Conservation (phyloP, 2,113 vertebrate genomes). For the Trichomycterus rosablanca region DNA sequence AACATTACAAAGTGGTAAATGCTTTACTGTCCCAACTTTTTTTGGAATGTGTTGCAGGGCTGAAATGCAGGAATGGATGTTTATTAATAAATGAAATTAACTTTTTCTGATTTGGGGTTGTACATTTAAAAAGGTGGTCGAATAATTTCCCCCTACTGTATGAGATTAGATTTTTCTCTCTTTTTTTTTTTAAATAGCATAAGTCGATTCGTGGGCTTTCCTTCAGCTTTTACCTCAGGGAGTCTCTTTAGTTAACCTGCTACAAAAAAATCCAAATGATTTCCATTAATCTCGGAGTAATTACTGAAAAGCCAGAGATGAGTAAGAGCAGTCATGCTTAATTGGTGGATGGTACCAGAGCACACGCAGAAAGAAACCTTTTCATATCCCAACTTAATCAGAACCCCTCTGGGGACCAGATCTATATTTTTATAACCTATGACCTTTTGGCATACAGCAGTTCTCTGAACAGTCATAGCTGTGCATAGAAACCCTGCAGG, state of each 20-base stretch:
- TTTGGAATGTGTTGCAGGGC: too few species aligned
- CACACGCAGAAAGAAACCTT: constrained; percentile 32
- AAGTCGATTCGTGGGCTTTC: not conserved
- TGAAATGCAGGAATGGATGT: too few species aligned
- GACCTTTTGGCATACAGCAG: constrained; percentile 32
- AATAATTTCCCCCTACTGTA: too few species aligned
- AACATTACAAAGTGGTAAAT: too few species aligned
- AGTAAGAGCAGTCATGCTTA: constrained; percentile 36
- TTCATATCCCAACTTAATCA: constrained; percentile 40
- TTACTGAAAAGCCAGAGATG: constrained; percentile 35
- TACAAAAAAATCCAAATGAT: constrained; percentile 52
- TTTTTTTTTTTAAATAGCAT: too few species aligned
- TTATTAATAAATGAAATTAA: too few species aligned
- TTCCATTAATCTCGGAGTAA: constrained; percentile 55
- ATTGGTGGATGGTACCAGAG: constrained; percentile 20
- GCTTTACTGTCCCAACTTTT: too few species aligned
- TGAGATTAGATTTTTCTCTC: too few species aligned
- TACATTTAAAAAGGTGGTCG: too few species aligned
- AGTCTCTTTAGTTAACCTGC: constrained; percentile 37
- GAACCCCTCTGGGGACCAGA: constrained; percentile 26
- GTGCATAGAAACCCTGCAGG: constrained; percentile 5
- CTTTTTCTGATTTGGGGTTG: too few species aligned
- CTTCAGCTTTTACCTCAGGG: constrained; percentile 16
- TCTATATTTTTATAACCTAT: constrained; percentile 31
- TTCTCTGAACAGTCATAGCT: constrained; percentile 15